Evolutionary conservation across 2,797 vertebrate species (phyloP).

Genomic region (Tympanoctomys barrerae): DNA sequence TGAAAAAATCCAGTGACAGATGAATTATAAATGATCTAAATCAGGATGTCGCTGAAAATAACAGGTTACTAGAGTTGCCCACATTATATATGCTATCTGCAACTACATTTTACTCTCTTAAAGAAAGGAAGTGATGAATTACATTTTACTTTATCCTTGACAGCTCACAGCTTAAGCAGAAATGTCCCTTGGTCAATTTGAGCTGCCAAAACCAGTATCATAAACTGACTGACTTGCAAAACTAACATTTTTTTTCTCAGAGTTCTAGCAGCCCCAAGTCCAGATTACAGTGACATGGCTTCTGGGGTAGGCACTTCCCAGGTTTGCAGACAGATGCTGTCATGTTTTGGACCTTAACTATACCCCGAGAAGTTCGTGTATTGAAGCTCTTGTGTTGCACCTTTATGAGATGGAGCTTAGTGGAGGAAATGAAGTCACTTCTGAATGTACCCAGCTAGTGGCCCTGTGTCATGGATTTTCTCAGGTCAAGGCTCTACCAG

Average conservation of each 20-base stretch:
- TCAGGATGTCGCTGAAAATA: conserved; percentile 16
- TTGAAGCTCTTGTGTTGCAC: no score
- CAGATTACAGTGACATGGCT: background rate
- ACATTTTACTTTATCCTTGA: background rate
- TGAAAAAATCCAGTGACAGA: background rate
- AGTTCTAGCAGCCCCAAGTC: background rate
- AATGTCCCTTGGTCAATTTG: background rate
- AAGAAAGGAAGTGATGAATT: background rate
- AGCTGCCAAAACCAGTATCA: background rate
- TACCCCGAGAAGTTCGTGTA: background rate
- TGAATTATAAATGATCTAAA: conserved; percentile 23
- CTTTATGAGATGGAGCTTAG: background rate
- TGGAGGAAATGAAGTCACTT: background rate
- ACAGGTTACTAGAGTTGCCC: background rate
- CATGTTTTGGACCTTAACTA: background rate
- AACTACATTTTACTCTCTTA: background rate
- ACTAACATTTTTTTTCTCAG: background rate
- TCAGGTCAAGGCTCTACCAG: background rate
- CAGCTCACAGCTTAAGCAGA: background rate
- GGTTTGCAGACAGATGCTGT: background rate
- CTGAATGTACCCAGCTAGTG: background rate
- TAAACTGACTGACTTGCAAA: background rate
- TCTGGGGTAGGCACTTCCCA: background rate
- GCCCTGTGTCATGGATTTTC: background rate
- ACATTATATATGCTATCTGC: background rate